These are phyloP conservation scores for Acanthornis magna DNA, from an alignment of 2,797 vertebrate species.

Conservation along the genomic window DNA sequence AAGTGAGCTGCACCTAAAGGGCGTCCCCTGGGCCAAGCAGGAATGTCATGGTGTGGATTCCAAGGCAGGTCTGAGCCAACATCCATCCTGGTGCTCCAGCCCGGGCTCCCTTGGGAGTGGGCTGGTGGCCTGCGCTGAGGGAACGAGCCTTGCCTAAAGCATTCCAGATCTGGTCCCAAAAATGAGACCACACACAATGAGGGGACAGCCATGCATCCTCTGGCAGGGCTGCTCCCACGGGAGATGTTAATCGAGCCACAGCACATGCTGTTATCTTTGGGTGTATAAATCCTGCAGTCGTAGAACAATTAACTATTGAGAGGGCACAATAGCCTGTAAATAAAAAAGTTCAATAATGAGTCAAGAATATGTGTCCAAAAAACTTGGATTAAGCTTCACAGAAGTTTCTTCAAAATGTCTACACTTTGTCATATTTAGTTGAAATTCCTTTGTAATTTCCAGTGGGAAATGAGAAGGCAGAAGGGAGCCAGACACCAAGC, in stretches of 20 bases:
- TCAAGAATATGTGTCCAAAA: not conserved
- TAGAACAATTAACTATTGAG: not conserved
- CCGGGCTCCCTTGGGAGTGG: not conserved
- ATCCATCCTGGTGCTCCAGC: not conserved
- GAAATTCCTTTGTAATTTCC: not conserved
- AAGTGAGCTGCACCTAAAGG: not conserved
- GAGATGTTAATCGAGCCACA: not conserved
- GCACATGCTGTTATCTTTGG: not conserved
- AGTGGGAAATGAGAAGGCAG: not conserved
- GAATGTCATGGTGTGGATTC: not conserved
- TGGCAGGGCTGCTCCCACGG: not conserved
- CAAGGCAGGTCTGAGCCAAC: not conserved
- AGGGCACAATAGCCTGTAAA: not conserved
- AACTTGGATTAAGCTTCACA: not conserved
- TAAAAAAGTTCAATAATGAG: not conserved
- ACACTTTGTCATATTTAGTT: not conserved
- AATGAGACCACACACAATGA: not conserved
- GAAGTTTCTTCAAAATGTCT: not conserved
- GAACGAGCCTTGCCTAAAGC: not conserved
- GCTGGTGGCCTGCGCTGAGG: not conserved
- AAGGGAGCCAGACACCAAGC: not conserved
- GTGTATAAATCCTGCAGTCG: not conserved
- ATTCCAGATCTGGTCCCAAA: not conserved
- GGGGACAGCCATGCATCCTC: not conserved
- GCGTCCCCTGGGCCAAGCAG: not conserved